These are phyloP conservation scores for Sminthurinus aureus DNA, from an alignment of 2,888 invertebrate genomes.

Conservation along the genomic window DNA sequence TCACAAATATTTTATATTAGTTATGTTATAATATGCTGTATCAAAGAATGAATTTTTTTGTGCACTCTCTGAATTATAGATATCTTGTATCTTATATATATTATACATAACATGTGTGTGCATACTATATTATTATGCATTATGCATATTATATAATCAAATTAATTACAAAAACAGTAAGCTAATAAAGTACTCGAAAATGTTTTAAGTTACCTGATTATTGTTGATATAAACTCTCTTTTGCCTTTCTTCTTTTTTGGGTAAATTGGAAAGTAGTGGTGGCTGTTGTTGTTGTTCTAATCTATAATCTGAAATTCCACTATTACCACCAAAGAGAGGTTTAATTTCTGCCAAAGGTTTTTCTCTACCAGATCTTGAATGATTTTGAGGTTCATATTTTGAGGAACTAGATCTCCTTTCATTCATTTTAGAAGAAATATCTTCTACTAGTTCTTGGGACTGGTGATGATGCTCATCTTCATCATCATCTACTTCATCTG, in stretches of 20 bases:
- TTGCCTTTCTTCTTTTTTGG: slow-evolving; percentile 41
- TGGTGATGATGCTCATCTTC: slow-evolving; percentile 28
- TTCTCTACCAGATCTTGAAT: not conserved
- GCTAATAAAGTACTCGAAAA: no score
- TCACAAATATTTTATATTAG: no score
- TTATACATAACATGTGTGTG: no score
- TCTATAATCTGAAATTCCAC: not conserved
- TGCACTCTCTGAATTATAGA: no score
- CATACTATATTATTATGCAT: no score
- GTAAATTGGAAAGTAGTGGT: slow-evolving; percentile 4
- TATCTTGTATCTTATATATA: no score
- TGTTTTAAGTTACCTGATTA: no score
- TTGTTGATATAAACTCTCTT: slow-evolving; percentile 50
- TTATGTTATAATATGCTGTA: no score
- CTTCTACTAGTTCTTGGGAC: slow-evolving; percentile 18
- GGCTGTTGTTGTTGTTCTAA: not conserved
- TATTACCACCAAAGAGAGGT: not conserved
- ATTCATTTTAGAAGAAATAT: not conserved
- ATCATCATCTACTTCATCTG: slow-evolving; percentile 59
- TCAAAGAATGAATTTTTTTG: no score
- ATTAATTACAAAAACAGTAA: no score
- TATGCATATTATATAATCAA: no score
- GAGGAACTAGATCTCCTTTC: not conserved
- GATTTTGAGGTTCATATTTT: slow-evolving; percentile 17
- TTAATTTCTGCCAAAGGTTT: not conserved